These are phyloP conservation scores for Allygus modestus DNA, from an alignment of 2,888 invertebrate genomes.

Conservation along the genomic window DNA sequence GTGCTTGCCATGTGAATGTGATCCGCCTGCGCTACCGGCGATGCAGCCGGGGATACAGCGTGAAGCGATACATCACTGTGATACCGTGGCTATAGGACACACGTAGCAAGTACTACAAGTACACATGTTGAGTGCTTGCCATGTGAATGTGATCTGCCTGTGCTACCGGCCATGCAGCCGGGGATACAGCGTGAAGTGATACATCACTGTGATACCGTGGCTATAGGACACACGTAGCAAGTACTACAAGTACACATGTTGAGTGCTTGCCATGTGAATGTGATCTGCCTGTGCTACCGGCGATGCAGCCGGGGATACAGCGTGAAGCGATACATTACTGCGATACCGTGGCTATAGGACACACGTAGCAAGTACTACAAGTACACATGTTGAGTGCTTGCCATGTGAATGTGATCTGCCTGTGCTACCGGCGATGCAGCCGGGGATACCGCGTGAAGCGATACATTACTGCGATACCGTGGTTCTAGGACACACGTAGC, in stretches of 20 bases:
- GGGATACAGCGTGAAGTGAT: neutral
- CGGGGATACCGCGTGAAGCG: too few relatives aligned
- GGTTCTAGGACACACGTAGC: too few relatives aligned
- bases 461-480: too few relatives aligned
- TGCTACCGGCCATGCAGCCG: neutral
- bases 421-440: neutral
- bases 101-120: slow-evolving; percentile 29
- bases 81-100: too few relatives aligned
- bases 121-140: slow-evolving; percentile 23
- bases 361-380: slow-evolving; percentile 10
- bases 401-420: slow-evolving; percentile 1
- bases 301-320: neutral
- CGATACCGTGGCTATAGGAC: too few relatives aligned
- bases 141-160: neutral
- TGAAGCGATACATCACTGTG: too few relatives aligned
- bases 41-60: neutral
- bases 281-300: neutral
- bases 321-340: too few relatives aligned
- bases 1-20: slow-evolving; percentile 1
- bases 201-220: too few relatives aligned
- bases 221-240: too few relatives aligned
- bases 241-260: slow-evolving; percentile 47
- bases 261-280: slow-evolving; percentile 6
- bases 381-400: slow-evolving; percentile 17
- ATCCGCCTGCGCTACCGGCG: neutral